Base-by-base conservation (phyloP, 2,888 invertebrate genomes). In the Ligdia adustata region DNA sequence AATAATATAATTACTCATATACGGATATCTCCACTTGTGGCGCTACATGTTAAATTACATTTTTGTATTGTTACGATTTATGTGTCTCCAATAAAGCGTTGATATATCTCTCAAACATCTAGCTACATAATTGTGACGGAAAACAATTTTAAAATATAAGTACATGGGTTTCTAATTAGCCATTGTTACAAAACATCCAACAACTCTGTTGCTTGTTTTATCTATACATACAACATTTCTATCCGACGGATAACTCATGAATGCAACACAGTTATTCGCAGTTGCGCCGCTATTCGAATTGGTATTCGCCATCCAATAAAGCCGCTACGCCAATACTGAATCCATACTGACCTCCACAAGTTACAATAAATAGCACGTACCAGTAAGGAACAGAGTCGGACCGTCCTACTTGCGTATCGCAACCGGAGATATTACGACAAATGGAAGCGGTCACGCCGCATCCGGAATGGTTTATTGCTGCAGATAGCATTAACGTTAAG, bases 401-500 rank as follows among this genome's bases (percentile, higher is more conserved):
- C 6, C 7, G 4, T 7, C 22, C 42, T 33, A 47, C 49, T 55
- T 47, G 53, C 57, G 58, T 60, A 54, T 57, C 48, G 55, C 57
- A 51, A 28, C 42, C 33, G 55, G 56, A 60, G 55, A 64, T 67
- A 69, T 72, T 60, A 64, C 64, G 71, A 71, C 70, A 69, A 66
- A 72, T 72, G 66, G 62, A 62, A 62, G 54, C 62, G 60, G 60
- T 57, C 57, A 54, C 60, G 52, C 60, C 42, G 45, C 38, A 35
- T 45, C 48, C 52, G 46, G 60, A 57, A 57, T 68, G 66, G 64
- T 77, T 78, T 77, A 78, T 75, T 66, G 64, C 64, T 57, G 53
- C 62, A 70, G 77, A 79, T 77, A 75, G 69, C 75, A 72, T 77
- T 72, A 71, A 72, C 68, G 69, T 68, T 69, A 70, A 72, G 73